Base-by-base conservation (phyloP, 2,113 vertebrate species). In the Etheostoma spectabile region DNA sequence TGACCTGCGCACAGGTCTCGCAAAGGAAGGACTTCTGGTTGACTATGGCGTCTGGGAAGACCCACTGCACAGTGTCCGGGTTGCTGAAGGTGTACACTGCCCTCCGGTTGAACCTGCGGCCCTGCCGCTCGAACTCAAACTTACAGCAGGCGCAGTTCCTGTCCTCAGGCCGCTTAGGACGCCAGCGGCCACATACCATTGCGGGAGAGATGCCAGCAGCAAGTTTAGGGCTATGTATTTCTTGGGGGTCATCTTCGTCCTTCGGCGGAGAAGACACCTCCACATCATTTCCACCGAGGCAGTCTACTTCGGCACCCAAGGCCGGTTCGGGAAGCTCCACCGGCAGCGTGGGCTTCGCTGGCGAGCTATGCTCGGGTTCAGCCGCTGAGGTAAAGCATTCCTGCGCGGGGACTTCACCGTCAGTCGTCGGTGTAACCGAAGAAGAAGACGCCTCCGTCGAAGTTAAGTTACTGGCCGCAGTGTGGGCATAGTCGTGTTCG, bases 11-110 rank as follows among this genome's bases (percentile, higher is more conserved):
- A 21, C 93, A 93, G 3, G 78, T 85, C 59, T 93, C 93, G 5
- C 93, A 93, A 60, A 93, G 49, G 68, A 92, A 93, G 1, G 90
- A 92, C 64, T 83, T 83, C 0, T 93, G 87, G 6, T 77, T 27
- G 0, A 87, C 89, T 1, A 7, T 35, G 0, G 69, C 33, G 5
- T 63, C 82, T 27, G 93, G 91, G 84, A 93, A 93, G 19, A 46
- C 86, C 91, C 91, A 93, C 0, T 46, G 84, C 61, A 91, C 91
- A 0, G 93, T 89, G 0, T 91, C 91, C 52, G 88, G 61, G 46
- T 82, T 84, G 73, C 89, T 92, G 87, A 93, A 93, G 35, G 93
- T 93, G 66, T 69, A 86, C 71, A 93, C 88, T 8, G 93, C 89
- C 66, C 91, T 71, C 10, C 93, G 82, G 85, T 92, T 92, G 73